phyloP scores from a whole-genome alignment of 2,888 invertebrate species.

The Caenorhabditis sp. region DNA sequence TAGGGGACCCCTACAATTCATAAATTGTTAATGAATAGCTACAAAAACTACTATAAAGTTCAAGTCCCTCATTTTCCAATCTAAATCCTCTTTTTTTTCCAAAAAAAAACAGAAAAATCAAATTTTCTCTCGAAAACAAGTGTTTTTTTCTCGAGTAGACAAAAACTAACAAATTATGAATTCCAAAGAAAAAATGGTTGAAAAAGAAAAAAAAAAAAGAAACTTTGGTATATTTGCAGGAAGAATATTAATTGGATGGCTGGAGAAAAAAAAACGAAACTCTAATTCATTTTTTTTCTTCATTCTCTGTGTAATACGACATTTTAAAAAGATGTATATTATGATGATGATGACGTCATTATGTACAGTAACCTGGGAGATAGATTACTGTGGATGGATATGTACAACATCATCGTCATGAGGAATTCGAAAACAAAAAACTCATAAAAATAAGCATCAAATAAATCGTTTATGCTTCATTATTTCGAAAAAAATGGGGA shows the following conservation, averaged over 20 bases:
- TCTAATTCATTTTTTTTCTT: background rate
- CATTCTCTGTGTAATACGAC: background rate
- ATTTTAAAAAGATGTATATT: background rate
- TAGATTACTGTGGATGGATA: too few species aligned
- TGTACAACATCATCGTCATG: too few species aligned
- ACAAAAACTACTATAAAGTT: too few species aligned
- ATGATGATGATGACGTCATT: too few species aligned
- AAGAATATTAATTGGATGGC: constrained; percentile 5
- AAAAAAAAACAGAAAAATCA: background rate
- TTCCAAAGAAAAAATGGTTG: background rate
- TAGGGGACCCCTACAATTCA: too few species aligned
- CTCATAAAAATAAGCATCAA: background rate
- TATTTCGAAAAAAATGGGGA: background rate
- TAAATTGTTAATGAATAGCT: too few species aligned
- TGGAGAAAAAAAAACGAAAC: constrained; percentile 1
- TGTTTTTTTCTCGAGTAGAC: background rate
- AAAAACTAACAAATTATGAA: background rate
- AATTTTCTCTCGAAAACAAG: background rate
- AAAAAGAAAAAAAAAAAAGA: background rate
- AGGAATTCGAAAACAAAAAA: too few species aligned
- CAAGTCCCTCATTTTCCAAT: background rate
- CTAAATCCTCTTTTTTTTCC: background rate
- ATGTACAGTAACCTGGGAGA: too few species aligned
- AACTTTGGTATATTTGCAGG: background rate
- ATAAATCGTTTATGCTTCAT: background rate